Base-by-base conservation (phyloP, 2,113 vertebrate genomes). In the Camelus bactrianus region DNA sequence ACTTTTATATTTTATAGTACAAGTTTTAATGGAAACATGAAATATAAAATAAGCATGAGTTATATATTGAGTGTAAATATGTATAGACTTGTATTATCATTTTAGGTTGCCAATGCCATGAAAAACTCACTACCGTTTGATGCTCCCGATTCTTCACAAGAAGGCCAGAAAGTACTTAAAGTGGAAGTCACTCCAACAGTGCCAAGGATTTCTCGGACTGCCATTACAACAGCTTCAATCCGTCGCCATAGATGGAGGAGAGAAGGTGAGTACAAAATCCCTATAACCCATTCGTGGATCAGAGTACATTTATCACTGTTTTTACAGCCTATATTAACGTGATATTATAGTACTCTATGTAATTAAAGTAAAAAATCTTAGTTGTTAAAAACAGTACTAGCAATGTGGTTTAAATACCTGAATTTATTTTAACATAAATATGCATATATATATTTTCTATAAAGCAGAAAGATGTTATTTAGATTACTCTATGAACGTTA, bases 201-300 rank as follows among this genome's bases (percentile, higher is more conserved):
- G 64, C 99, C 99, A 35, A 99, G 99, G 96, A 99, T 99, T 98
- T 99, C 99, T 98, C 99, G 99, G 96, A 99, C 99, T 3, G 99
- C 99, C 35, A 99, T 99, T 98, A 99, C 99, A 89, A 99, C 99
- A 9, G 99, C 99, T 92, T 99, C 99, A 48, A 99, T 99, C 97
- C 99, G 99, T 50, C 99, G 99, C 42, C 99, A 99, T 97, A 99
- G 99, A 97, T 99, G 99, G 99, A 99, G 99, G 98, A 99, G 99
- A 99, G 99, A 99, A 99, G 99, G 99, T 99, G 89, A 98, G 95
- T 42, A 54, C 26, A 86, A 38, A 95, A 26, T 84, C 32, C 30
- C 64, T 50, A 7, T 77, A 42, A 62, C 54, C 19, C 67, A 46
- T 42, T 90, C 13, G 24, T 50, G 46, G 73, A 82, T 42, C 82